Conservation (phyloP, 2,888 invertebrate species). For the Coelopa pilipes region DNA sequence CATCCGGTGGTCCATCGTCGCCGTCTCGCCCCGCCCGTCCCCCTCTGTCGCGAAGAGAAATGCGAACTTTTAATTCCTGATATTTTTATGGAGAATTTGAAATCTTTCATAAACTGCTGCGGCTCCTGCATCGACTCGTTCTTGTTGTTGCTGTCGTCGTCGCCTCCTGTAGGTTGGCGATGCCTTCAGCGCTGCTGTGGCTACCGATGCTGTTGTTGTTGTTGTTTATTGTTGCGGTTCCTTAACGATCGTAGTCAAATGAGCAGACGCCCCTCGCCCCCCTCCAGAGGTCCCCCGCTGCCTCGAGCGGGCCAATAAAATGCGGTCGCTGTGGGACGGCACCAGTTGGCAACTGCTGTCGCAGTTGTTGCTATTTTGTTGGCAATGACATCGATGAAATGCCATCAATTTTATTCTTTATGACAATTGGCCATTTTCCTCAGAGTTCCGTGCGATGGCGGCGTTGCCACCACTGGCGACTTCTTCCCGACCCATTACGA, state of each 20-base stretch:
- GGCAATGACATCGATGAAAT: too few relatives aligned
- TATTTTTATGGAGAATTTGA: conserved; percentile 28
- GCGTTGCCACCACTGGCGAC: not conserved
- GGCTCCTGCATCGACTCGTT: too few relatives aligned
- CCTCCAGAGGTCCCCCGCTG: not conserved
- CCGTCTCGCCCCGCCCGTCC: too few relatives aligned
- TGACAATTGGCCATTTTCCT: too few relatives aligned
- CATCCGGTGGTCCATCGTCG: too few relatives aligned
- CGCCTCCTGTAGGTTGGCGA: not conserved
- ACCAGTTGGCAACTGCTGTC: too few relatives aligned
- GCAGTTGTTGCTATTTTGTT: too few relatives aligned
- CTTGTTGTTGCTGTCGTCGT: too few relatives aligned
- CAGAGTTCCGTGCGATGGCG: not conserved
- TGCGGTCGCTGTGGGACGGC: conserved; percentile 31
- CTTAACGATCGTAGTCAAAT: not conserved
- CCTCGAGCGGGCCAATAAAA: not conserved
- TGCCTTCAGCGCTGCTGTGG: conserved; percentile 1
- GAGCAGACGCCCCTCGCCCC: conserved; percentile 3
- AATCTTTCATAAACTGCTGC: too few relatives aligned
- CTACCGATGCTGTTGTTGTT: not conserved
- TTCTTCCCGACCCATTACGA: not conserved
- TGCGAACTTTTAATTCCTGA: conserved; percentile 8
- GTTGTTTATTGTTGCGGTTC: too few relatives aligned
- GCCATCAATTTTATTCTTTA: too few relatives aligned
- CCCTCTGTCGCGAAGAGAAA: not conserved